phyloP scores from a whole-genome alignment of 2,888 invertebrate species.

The Macaria liturata region DNA sequence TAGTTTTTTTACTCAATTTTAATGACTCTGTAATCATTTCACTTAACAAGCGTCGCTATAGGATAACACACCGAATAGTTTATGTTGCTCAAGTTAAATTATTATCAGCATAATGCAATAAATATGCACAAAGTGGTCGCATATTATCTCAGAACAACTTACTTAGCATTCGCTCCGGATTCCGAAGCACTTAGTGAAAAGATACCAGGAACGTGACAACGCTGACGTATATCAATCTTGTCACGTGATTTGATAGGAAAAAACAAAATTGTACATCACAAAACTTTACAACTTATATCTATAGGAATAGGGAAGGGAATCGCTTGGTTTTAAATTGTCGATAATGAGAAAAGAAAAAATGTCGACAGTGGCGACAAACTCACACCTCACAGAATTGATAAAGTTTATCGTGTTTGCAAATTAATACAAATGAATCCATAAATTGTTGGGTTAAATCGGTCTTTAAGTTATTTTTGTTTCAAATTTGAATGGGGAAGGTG shows the following conservation, averaged over 20 bases:
- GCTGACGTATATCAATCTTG: conserved; percentile 66
- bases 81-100: conserved; percentile 1
- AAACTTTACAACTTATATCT: conserved; percentile 2
- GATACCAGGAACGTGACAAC: conserved; percentile 56
- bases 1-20: no score
- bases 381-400: conserved; percentile 46
- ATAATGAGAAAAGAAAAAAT: conserved; percentile 21
- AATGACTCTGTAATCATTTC: not conserved
- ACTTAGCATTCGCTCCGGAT: conserved; percentile 62
- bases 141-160: conserved; percentile 43
- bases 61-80: not conserved
- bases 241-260: conserved; percentile 50
- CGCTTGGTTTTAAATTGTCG: not conserved
- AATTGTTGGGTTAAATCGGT: conserved; percentile 17
- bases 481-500: no score
- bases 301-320: conserved; percentile 14
- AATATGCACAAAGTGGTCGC: conserved; percentile 48
- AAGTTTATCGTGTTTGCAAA: conserved; percentile 32
- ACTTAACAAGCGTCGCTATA: no score
- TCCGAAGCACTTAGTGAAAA: conserved; percentile 63
- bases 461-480: no score
- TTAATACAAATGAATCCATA: conserved; percentile 28
- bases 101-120: conserved; percentile 46
- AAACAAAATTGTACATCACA: conserved; percentile 24
- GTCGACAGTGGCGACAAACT: conserved; percentile 37